Conservation (phyloP, 1,140 invertebrate genomes). For the Phenacoccus solenopsis region DNA sequence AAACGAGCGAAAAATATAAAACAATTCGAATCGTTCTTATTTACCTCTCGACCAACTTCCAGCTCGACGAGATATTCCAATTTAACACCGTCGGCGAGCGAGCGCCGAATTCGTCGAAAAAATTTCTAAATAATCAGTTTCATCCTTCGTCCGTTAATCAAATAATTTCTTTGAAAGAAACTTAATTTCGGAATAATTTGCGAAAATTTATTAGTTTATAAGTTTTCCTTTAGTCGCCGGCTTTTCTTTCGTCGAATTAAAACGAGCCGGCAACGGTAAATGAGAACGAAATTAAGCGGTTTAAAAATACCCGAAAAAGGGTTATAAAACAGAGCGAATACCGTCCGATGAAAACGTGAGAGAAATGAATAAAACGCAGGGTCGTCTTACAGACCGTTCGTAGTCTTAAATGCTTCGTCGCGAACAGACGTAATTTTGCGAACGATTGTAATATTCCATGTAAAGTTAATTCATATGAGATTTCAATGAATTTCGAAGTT, state of each 20-base stretch:
- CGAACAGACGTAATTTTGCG: too few species aligned
- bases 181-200: background rate
- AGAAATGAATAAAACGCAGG: background rate
- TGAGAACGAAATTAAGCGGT: background rate
- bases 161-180: constrained; percentile 3
- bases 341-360: background rate
- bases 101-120: too few species aligned
- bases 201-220: background rate
- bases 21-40: background rate
- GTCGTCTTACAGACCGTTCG: too few species aligned
- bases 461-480: too few species aligned
- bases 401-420: too few species aligned
- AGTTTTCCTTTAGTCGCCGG: background rate
- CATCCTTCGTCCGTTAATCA: background rate
- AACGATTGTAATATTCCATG: too few species aligned
- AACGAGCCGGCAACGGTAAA: constrained; percentile 1
- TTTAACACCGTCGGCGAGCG: too few species aligned
- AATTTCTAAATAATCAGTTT: background rate
- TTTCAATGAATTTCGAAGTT: too few species aligned
- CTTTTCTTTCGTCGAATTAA: background rate
- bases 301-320: constrained; percentile 2
- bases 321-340: background rate
- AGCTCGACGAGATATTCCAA: too few species aligned
- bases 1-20: background rate
- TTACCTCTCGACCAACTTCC: background rate